Base-by-base conservation (phyloP, 2,113 vertebrate species). In the Thunnus maccoyii region DNA sequence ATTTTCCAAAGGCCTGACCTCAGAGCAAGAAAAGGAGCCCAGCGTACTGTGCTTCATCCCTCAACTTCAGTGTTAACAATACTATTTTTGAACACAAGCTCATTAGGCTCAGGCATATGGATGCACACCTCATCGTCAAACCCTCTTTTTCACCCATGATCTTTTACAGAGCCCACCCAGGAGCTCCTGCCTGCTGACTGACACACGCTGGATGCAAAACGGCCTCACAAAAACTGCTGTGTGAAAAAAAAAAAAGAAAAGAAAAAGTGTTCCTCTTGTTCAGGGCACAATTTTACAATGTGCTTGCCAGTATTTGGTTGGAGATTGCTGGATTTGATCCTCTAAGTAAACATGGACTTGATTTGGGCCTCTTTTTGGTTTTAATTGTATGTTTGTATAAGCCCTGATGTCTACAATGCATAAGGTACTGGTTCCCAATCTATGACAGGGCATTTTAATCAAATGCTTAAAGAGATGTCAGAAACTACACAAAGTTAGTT, bases 311-410 rank as follows among this genome's bases (percentile, higher is more conserved):
- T 36, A 51, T 68, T 70, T 67, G 54, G 72, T 88, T 85, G 52
- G 73, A 83, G 72, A 86, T 84, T 70, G 52, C 72, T 90, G 86
- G 89, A 93, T 83, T 74, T 71, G 85, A 84, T 89, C 85, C 78
- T 89, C 62, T 74, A 16, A 64, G 74, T 91, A 89, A 91, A 92
- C 90, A 88, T 57, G 51, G 88, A 58, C 66, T 88, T 91, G 85
- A 91, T 90, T 90, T 83, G 44, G 75, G 82, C 65, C 73, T 66
- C 68, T 82, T 88, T 83, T 81, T 74, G 66, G 77, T 85, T 91
- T 82, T 87, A 90, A 88, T 89, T 88, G 87, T 83, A 61, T 88
- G 80, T 91, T 93, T 94, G 74, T 74, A 67, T 66, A 90, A 89
- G 83, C 68, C 16, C 65, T 25, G 84, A 82, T 62, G 72, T 79